These are phyloP conservation scores for Aspidoscelis tigris DNA, from an alignment of 2,113 vertebrate genomes.

Conservation along the genomic window DNA sequence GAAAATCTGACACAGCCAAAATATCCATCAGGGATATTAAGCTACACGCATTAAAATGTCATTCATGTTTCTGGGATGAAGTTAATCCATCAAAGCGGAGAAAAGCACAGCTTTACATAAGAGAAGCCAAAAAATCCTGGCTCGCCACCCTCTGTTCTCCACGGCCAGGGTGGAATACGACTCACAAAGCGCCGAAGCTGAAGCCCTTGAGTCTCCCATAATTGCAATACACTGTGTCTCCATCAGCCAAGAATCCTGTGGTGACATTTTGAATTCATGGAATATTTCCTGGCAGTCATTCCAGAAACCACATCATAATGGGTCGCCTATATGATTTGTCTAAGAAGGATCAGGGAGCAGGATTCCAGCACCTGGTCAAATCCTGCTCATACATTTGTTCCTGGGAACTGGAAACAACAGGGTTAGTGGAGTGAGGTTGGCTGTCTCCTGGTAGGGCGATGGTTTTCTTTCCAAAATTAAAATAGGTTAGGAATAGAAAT, in stretches of 20 bases:
- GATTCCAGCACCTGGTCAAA: too few species aligned
- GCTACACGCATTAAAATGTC: conserved; percentile 7
- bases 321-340: too few species aligned
- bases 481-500: too few species aligned
- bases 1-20: conserved; percentile 6
- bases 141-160: neutral
- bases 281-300: neutral
- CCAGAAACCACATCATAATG: too few species aligned
- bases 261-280: neutral
- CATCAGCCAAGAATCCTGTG: neutral
- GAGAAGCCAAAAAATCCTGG: neutral
- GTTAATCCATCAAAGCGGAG: conserved; percentile 2
- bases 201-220: neutral
- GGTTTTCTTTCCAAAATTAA: too few species aligned
- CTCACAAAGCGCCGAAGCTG: neutral
- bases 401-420: too few species aligned
- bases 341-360: too few species aligned
- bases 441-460: too few species aligned
- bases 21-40: conserved; percentile 13
- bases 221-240: neutral
- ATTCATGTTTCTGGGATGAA: neutral
- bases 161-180: neutral
- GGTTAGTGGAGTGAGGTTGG: too few species aligned
- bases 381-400: too few species aligned
- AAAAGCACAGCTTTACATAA: neutral